Conservation (phyloP, 2,797 vertebrate species). For the Xiphophorus birchmanni region DNA sequence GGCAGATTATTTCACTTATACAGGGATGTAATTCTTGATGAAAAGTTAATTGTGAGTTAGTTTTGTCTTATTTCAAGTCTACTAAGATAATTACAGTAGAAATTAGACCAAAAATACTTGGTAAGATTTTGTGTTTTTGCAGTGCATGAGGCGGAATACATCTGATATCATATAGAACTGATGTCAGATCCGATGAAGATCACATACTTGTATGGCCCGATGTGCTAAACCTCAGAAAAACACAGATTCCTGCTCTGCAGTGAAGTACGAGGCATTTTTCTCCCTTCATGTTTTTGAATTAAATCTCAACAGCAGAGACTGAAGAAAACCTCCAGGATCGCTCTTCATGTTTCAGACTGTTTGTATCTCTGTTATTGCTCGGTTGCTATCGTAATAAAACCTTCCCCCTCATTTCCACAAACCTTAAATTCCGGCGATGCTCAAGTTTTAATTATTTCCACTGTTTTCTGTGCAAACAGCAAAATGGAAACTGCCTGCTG, state of each 20-base stretch:
- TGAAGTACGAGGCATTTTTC: background rate
- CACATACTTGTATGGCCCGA: background rate
- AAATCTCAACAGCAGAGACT: background rate
- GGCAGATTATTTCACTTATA: too few relatives aligned
- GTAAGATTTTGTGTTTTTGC: too few relatives aligned
- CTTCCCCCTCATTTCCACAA: too few relatives aligned
- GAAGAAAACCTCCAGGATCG: background rate
- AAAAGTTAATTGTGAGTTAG: too few relatives aligned
- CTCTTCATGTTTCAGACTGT: background rate
- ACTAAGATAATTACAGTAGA: too few relatives aligned
- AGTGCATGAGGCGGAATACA: background rate
- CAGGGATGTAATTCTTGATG: too few relatives aligned
- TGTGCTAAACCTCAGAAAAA: background rate
- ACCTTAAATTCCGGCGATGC: background rate
- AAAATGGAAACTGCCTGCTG: background rate
- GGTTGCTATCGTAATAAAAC: background rate
- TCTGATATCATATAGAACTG: background rate
- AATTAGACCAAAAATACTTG: too few relatives aligned
- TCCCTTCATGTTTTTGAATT: background rate
- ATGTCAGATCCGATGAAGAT: background rate
- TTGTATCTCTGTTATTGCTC: background rate
- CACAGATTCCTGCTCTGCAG: background rate
- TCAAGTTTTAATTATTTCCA: background rate
- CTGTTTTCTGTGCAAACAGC: slow-evolving; percentile 2
- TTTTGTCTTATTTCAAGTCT: too few relatives aligned